Conservation (phyloP, 2,888 invertebrate species). For the Zhengitettix transpicula region DNA sequence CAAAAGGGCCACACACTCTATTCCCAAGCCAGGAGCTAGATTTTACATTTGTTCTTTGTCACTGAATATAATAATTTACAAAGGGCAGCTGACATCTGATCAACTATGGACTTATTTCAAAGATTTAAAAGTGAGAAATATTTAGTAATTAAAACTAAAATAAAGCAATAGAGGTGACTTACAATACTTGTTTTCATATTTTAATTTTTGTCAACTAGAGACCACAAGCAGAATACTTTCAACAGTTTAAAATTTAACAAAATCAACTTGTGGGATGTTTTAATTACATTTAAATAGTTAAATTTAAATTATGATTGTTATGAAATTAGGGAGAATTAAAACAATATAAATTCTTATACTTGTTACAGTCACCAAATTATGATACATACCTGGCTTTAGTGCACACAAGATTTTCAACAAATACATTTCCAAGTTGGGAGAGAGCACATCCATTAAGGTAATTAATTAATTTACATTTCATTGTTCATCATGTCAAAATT, state of each 20-base stretch:
- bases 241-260: too few relatives aligned
- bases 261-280: too few relatives aligned
- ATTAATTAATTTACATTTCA: constrained; percentile 4
- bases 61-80: constrained; percentile 81
- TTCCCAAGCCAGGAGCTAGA: constrained; percentile 68
- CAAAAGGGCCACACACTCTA: constrained; percentile 79
- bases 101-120: constrained; percentile 71
- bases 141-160: neutral
- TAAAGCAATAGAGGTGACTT: neutral
- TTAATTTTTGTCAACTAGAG: too few relatives aligned
- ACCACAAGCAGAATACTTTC: too few relatives aligned
- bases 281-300: too few relatives aligned
- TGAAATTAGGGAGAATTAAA: too few relatives aligned
- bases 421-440: constrained; percentile 99
- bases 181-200: neutral
- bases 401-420: constrained; percentile 96
- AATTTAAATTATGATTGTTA: too few relatives aligned
- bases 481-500: neutral
- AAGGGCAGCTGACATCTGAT: constrained; percentile 90
- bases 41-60: constrained; percentile 96
- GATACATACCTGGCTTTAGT: constrained; percentile 91
- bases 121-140: constrained; percentile 34
- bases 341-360: neutral
- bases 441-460: constrained; percentile 93
- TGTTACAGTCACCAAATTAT: constrained; percentile 60